Percentiles rank a stretch among this genome's conserved stretches.
phyloP scores from a whole-genome alignment of 2,113 vertebrate species.

The Pelodiscus sinensis region DNA sequence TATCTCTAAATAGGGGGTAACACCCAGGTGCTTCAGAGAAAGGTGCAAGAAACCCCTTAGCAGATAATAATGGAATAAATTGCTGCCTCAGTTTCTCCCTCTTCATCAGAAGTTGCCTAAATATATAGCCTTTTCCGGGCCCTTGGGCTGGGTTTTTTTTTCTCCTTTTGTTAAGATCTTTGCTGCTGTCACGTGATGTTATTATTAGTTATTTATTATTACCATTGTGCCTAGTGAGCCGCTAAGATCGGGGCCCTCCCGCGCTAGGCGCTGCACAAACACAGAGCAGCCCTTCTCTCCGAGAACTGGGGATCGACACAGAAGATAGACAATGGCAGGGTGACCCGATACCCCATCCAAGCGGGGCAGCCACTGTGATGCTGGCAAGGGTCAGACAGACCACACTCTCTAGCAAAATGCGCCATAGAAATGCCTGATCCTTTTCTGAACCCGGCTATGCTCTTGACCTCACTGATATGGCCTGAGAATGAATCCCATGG shows the following conservation, averaged over 20 bases:
- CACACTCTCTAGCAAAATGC: not conserved
- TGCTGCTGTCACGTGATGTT: not conserved
- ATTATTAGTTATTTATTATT: not conserved
- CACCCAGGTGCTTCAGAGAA: not conserved
- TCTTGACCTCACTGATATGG: no score
- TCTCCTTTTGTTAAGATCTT: not conserved
- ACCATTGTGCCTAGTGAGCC: not conserved
- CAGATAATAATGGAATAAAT: not conserved
- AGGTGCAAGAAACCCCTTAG: not conserved
- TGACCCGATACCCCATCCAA: not conserved
- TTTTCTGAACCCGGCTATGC: not conserved
- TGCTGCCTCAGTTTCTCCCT: not conserved
- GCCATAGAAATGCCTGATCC: not conserved
- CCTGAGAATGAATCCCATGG: not conserved
- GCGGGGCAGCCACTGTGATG: not conserved
- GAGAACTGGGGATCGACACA: not conserved
- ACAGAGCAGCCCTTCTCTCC: not conserved
- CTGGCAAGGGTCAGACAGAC: not conserved
- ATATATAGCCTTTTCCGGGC: not conserved
- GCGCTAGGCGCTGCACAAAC: not conserved
- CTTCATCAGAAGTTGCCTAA: not conserved
- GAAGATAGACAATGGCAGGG: not conserved
- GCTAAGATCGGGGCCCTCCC: not conserved
- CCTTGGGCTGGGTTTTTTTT: not conserved
- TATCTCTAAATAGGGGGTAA: not conserved